A percentile compares a stretch with the other conserved stretches of the same genome.
These are phyloP conservation scores for Philaethria dido DNA, from an alignment of 2,888 invertebrate species.

Conservation along the genomic window DNA sequence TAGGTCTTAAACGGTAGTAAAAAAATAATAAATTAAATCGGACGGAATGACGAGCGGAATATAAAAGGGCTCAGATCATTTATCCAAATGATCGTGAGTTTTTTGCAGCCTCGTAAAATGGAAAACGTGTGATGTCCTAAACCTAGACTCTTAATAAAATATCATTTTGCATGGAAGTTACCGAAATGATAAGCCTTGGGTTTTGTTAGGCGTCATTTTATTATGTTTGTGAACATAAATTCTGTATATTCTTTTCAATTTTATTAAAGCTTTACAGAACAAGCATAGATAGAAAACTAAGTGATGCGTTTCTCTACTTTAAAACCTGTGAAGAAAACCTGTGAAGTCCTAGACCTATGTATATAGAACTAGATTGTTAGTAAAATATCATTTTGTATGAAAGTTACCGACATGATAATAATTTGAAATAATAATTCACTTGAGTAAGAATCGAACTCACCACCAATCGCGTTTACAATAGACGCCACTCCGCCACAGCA, in stretches of 20 bases:
- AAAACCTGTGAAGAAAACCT: too few species aligned
- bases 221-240: neutral
- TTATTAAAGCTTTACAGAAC: neutral
- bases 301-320: too few species aligned
- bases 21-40: slow-evolving; percentile 26
- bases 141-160: slow-evolving; percentile 16
- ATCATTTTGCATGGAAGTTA: neutral
- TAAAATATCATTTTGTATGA: too few species aligned
- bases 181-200: neutral
- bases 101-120: slow-evolving; percentile 32
- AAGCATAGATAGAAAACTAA: neutral
- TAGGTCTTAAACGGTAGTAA: slow-evolving; percentile 5
- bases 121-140: slow-evolving; percentile 34
- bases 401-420: too few species aligned
- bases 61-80: slow-evolving; percentile 29
- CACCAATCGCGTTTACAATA: too few species aligned
- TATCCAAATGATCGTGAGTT: slow-evolving; percentile 35
- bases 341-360: too few species aligned
- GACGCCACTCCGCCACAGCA: too few species aligned
- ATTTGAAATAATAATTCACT: too few species aligned
- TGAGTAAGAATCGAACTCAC: too few species aligned
- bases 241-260: neutral
- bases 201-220: slow-evolving; percentile 7
- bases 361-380: too few species aligned
- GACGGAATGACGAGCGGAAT: slow-evolving; percentile 12